Evolutionary conservation across 2,797 vertebrate species (phyloP).

Genomic region (Pteronotus mesoamericanus): DNA sequence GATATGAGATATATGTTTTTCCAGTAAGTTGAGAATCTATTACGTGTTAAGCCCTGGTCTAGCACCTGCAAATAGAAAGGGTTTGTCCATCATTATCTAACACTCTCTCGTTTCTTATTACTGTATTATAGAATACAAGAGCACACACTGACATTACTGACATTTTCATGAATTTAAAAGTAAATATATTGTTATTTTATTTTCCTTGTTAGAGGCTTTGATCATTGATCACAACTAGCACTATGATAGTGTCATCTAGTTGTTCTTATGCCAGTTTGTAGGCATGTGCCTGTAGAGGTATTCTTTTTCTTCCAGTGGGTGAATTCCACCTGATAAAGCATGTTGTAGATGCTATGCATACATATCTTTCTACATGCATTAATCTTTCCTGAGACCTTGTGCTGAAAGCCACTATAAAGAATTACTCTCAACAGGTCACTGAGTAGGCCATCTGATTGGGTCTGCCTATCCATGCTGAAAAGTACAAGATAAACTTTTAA

Average conservation of each 20-base stretch:
- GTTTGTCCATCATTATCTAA: neutral
- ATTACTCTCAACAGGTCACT: neutral
- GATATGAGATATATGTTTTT: neutral
- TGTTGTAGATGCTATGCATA: neutral
- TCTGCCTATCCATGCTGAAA: neutral
- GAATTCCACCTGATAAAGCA: neutral
- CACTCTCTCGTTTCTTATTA: neutral
- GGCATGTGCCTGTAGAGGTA: neutral
- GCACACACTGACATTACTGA: neutral
- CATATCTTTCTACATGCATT: neutral
- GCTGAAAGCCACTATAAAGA: neutral
- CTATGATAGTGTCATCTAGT: neutral
- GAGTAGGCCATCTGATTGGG: neutral
- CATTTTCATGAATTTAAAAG: conserved; percentile 11
- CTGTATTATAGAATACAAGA: neutral
- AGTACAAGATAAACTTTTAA: neutral
- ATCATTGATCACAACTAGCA: neutral
- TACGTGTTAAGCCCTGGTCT: neutral
- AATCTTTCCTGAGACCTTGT: neutral
- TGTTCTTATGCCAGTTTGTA: neutral
- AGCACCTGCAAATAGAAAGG: neutral
- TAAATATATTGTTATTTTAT: neutral
- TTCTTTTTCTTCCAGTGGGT: neutral
- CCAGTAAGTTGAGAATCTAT: neutral
- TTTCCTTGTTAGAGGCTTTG: neutral